Conservation (phyloP, 1,140 invertebrate species). For the Uloborus diversus region DNA sequence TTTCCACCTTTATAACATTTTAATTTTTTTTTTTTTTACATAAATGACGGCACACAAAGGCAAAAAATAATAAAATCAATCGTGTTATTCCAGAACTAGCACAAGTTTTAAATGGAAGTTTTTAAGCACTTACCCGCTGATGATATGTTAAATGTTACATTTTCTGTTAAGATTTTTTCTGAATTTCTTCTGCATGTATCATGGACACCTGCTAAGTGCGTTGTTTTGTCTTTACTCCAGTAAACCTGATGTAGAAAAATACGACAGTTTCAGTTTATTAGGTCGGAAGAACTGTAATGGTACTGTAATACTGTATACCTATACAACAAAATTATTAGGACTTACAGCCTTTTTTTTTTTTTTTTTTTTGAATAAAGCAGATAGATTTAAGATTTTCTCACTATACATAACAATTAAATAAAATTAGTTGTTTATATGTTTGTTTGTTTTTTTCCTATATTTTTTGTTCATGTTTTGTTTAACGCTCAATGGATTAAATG, state of each 20-base stretch:
- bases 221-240: conserved; percentile 41
- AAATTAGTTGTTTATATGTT: neutral
- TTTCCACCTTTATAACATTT: no score
- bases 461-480: neutral
- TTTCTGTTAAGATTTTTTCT: conserved; percentile 32
- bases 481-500: neutral
- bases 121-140: conserved; percentile 48
- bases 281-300: neutral
- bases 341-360: neutral
- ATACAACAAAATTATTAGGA: neutral
- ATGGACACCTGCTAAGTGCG: conserved; percentile 52
- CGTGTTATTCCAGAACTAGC: neutral
- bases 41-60: neutral
- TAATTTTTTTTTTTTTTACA: neutral
- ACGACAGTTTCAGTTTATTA: neutral
- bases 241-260: conserved; percentile 31
- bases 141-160: conserved; percentile 55
- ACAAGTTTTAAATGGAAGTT: neutral
- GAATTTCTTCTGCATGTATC: conserved; percentile 48
- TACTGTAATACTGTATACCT: neutral
- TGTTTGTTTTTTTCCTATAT: neutral
- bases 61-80: neutral
- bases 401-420: neutral
- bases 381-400: neutral
- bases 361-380: neutral